Conservation (phyloP, 2,113 vertebrate genomes). For the Morone saxatilis region DNA sequence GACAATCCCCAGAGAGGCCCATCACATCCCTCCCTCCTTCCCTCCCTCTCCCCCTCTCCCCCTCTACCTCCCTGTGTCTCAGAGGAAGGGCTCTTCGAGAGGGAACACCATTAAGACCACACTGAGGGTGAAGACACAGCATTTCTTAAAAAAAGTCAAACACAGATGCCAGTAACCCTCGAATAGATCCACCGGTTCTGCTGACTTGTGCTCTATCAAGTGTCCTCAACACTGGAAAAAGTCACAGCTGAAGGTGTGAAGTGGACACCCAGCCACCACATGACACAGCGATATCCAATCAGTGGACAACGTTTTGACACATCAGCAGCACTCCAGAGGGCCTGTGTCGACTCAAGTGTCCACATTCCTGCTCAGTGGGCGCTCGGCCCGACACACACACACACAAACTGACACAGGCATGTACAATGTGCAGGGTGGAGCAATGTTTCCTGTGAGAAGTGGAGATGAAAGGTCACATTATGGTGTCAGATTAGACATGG, state of each 20-base stretch:
- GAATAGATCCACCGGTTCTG: slow-evolving; percentile 49
- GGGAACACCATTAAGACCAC: slow-evolving; percentile 65
- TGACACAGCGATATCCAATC: slow-evolving; percentile 76
- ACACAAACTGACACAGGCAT: slow-evolving; percentile 29
- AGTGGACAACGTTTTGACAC: slow-evolving; percentile 72
- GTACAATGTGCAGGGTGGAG: slow-evolving; percentile 57
- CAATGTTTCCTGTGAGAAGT: slow-evolving; percentile 66
- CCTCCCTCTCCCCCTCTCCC: slow-evolving; percentile 25
- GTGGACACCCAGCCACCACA: slow-evolving; percentile 70
- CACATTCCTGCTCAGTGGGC: slow-evolving; percentile 63
- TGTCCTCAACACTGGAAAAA: slow-evolving; percentile 60
- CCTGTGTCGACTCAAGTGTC: slow-evolving; percentile 72
- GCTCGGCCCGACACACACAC: slow-evolving; percentile 22
- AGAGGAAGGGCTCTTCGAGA: slow-evolving; percentile 56
- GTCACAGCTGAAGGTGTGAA: slow-evolving; percentile 76
- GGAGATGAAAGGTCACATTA: slow-evolving; percentile 78
- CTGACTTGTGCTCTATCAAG: slow-evolving; percentile 63
- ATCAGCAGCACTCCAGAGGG: slow-evolving; percentile 73
- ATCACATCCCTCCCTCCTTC: slow-evolving; percentile 40
- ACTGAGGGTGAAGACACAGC: slow-evolving; percentile 41
- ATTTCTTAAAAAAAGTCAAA: slow-evolving; percentile 55
- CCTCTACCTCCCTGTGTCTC: slow-evolving; percentile 25
- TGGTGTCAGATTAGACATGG: slow-evolving; percentile 71
- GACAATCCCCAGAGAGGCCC: slow-evolving; percentile 71
- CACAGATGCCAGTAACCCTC: slow-evolving; percentile 44